These are phyloP conservation scores for Maniola hyperantus DNA, from an alignment of 2,888 invertebrate genomes.

Conservation along the genomic window DNA sequence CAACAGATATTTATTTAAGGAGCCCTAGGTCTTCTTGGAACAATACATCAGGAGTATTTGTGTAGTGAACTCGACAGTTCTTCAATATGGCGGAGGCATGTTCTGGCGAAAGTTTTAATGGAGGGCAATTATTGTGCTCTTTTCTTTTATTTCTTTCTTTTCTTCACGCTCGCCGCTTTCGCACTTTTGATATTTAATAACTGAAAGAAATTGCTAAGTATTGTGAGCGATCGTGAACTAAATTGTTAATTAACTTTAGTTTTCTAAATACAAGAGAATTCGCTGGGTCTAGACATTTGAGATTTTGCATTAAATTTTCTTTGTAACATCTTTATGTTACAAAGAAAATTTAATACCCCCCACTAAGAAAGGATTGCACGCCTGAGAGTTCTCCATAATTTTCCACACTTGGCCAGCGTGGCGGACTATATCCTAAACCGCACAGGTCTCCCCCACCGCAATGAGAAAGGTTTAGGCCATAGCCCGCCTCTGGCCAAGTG, in stretches of 20 bases:
- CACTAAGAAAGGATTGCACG: too few species aligned
- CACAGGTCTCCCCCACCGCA: too few species aligned
- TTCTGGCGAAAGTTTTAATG: slow-evolving; percentile 41
- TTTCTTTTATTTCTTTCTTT: slow-evolving; percentile 24
- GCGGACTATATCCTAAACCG: too few species aligned
- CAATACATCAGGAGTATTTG: background rate
- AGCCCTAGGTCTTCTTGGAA: background rate
- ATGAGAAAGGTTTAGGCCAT: too few species aligned
- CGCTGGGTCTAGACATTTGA: too few species aligned
- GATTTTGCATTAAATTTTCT: too few species aligned
- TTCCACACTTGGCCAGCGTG: too few species aligned
- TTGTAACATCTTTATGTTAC: too few species aligned
- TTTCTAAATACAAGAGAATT: background rate
- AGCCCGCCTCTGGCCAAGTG: too few species aligned
- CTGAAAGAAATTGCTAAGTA: slow-evolving; percentile 15
- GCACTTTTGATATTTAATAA: slow-evolving; percentile 24
- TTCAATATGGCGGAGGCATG: slow-evolving; percentile 2
- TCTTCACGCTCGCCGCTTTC: slow-evolving; percentile 8
- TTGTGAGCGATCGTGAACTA: background rate
- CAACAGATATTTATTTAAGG: background rate
- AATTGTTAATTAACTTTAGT: background rate
- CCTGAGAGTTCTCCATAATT: too few species aligned
- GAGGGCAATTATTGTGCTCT: slow-evolving; percentile 40
- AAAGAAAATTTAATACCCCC: too few species aligned
- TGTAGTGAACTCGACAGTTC: background rate